Conservation (phyloP, 2,888 invertebrate species). For the Aspidapion aeneum region DNA sequence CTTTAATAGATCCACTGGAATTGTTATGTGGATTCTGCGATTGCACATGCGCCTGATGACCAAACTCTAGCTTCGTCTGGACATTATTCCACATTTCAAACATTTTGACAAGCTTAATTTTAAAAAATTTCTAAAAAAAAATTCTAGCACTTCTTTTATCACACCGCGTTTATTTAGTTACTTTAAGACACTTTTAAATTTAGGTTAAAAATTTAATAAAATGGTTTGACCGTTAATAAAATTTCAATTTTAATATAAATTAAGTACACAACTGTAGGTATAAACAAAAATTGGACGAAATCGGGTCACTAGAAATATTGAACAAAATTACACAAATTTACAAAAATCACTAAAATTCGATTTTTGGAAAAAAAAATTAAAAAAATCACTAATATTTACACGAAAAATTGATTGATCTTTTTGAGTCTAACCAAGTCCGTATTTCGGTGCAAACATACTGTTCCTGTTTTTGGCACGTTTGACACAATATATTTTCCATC, state of each 20-base stretch:
- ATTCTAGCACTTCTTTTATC: not conserved
- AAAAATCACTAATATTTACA: not conserved
- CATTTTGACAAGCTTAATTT: slow-evolving; percentile 52
- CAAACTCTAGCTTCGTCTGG: slow-evolving; percentile 66
- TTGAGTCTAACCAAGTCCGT: slow-evolving; percentile 36
- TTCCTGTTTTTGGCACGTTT: slow-evolving; percentile 49
- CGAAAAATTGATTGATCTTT: not conserved
- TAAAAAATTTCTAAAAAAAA: not conserved
- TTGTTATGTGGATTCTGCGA: slow-evolving; percentile 67
- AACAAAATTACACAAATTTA: no score
- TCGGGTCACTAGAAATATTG: not conserved
- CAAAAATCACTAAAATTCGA: not conserved
- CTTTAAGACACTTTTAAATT: not conserved
- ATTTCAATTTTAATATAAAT: not conserved
- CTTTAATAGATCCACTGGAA: slow-evolving; percentile 80
- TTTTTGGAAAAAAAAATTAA: not conserved
- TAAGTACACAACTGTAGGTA: not conserved
- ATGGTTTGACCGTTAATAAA: no score
- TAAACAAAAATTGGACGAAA: not conserved
- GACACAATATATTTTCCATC: slow-evolving; percentile 47
- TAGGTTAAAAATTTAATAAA: no score
- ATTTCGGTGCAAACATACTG: slow-evolving; percentile 33
- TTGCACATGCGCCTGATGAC: slow-evolving; percentile 59
- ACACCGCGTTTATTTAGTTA: not conserved
- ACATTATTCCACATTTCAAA: slow-evolving; percentile 83